Evolutionary conservation across 2,888 invertebrate genomes (phyloP).

Genomic region (Phortica okadai): DNA sequence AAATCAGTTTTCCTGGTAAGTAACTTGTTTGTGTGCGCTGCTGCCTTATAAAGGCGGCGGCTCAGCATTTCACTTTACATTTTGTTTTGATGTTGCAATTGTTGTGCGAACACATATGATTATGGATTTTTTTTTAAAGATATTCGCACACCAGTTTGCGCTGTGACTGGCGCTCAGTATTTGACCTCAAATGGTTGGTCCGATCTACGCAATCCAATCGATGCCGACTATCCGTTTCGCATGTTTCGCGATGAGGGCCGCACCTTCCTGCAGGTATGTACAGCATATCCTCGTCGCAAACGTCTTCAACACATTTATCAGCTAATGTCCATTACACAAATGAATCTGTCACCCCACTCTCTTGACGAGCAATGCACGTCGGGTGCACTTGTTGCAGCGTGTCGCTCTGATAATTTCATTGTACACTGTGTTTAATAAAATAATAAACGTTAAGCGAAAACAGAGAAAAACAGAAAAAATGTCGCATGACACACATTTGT

Average conservation of each 20-base stretch:
- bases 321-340: too few relatives aligned
- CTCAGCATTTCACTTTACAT: neutral
- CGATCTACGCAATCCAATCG: conserved; percentile 86
- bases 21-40: conserved; percentile 40
- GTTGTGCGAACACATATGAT: neutral
- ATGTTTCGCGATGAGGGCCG: conserved; percentile 88
- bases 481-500: conserved; percentile 24
- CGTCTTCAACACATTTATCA: neutral
- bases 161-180: conserved; percentile 90
- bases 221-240: conserved; percentile 87
- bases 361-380: too few relatives aligned
- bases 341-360: too few relatives aligned
- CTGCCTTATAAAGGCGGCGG: conserved; percentile 8
- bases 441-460: neutral
- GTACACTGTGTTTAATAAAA: conserved; percentile 21
- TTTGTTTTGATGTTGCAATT: neutral
- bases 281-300: conserved; percentile 38
- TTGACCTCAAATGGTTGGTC: conserved; percentile 87
- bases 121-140: conserved; percentile 77
- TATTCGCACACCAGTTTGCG: conserved; percentile 88
- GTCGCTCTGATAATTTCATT: conserved; percentile 21
- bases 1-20: conserved; percentile 86
- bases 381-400: neutral
- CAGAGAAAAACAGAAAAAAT: neutral
- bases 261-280: conserved; percentile 85